phyloP scores from a whole-genome alignment of 2,113 vertebrate species.

The Apteryx mantelli region DNA sequence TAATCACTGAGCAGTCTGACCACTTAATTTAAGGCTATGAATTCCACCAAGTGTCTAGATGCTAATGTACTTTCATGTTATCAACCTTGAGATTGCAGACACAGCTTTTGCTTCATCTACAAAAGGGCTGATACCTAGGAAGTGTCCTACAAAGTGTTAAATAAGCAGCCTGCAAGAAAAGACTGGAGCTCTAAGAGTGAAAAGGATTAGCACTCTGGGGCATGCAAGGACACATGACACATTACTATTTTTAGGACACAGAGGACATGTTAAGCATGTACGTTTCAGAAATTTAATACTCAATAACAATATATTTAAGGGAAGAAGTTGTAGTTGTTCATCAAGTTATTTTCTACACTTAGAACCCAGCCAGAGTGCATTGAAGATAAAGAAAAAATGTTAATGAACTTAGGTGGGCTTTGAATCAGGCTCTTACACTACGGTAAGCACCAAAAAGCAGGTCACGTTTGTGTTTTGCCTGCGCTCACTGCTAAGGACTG shows the following conservation, averaged over 20 bases:
- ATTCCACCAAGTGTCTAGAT: not conserved
- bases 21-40: not conserved
- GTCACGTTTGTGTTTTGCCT: not conserved
- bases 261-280: not conserved
- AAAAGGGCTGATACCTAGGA: not conserved
- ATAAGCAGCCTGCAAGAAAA: not conserved
- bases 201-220: not conserved
- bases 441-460: not conserved
- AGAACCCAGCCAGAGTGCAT: not conserved
- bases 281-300: not conserved
- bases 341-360: not conserved
- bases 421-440: not conserved
- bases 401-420: not conserved
- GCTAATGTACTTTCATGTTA: not conserved
- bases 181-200: not conserved
- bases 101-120: not conserved
- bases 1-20: rapidly evolving
- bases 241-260: not conserved
- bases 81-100: not conserved
- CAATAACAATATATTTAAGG: not conserved
- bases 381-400: not conserved
- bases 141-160: not conserved
- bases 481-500: not conserved
- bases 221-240: not conserved
- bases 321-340: not conserved